A percentile compares a stretch with the other conserved stretches of the same genome.
These are phyloP conservation scores for Listronotus bonariensis DNA, from an alignment of 1,140 invertebrate species.

Conservation along the genomic window DNA sequence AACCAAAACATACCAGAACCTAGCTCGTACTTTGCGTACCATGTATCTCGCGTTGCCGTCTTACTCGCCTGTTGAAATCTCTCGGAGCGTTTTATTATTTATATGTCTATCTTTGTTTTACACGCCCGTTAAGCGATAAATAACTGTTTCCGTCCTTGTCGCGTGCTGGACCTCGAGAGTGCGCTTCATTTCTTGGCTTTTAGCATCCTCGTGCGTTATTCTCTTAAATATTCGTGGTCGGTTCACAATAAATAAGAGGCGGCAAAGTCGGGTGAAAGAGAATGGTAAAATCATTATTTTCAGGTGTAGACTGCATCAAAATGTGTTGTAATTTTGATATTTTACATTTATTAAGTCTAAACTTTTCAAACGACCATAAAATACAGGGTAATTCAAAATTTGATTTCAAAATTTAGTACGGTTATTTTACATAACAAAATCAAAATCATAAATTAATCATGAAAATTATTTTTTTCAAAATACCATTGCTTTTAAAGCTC, in stretches of 20 bases:
- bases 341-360: too few species aligned
- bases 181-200: slow-evolving; percentile 2
- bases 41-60: slow-evolving; percentile 5
- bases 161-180: slow-evolving; percentile 13
- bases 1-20: too few species aligned
- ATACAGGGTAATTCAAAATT: too few species aligned
- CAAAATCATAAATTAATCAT: too few species aligned
- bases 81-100: slow-evolving; percentile 17
- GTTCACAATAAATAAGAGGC: slow-evolving; percentile 27
- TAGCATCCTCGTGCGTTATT: slow-evolving; percentile 46
- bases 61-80: slow-evolving; percentile 19
- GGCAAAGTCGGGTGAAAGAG: slow-evolving; percentile 3
- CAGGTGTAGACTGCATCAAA: too few species aligned
- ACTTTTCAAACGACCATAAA: too few species aligned
- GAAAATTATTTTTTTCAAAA: too few species aligned
- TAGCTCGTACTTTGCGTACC: background rate
- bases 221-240: slow-evolving; percentile 38
- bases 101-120: slow-evolving; percentile 28
- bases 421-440: too few species aligned
- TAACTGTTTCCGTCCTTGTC: slow-evolving; percentile 21
- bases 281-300: too few species aligned
- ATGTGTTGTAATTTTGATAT: too few species aligned
- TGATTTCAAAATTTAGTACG: too few species aligned
- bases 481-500: too few species aligned
- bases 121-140: slow-evolving; percentile 22